Percentiles rank a stretch among this genome's conserved stretches.
These are phyloP conservation scores for Cyanoderma ruficeps DNA, from an alignment of 2,113 vertebrate genomes.

Conservation along the genomic window DNA sequence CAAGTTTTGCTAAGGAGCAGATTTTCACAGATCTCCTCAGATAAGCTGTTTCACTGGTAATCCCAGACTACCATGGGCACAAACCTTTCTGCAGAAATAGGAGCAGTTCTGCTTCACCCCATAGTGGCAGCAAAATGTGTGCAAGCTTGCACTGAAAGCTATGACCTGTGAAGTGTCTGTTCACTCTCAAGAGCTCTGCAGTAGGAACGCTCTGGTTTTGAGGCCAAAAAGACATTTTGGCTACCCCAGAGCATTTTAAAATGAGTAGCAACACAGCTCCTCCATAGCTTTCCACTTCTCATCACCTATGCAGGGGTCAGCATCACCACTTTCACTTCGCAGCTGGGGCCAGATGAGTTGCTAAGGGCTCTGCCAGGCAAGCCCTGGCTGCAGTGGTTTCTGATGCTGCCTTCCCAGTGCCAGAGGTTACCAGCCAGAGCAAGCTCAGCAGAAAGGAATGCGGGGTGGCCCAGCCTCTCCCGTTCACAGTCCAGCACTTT, in stretches of 20 bases:
- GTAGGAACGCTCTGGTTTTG: background rate
- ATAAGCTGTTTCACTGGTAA: background rate
- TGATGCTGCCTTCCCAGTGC: background rate
- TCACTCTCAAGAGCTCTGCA: background rate
- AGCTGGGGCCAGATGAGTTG: background rate
- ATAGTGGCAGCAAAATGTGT: background rate
- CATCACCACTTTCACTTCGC: background rate
- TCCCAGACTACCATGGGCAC: background rate
- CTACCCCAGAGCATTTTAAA: background rate
- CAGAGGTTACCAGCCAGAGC: constrained; percentile 5
- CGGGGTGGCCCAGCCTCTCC: accelerated
- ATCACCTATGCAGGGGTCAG: background rate
- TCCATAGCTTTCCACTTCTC: background rate
- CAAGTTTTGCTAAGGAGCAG: background rate
- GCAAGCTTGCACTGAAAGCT: background rate
- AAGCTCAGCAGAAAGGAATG: constrained; percentile 39
- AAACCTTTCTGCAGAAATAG: background rate
- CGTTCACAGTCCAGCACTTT: background rate
- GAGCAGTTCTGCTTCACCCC: background rate
- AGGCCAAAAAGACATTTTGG: background rate
- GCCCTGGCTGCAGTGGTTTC: background rate
- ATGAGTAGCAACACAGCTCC: accelerated
- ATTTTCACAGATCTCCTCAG: background rate
- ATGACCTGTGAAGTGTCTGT: background rate
- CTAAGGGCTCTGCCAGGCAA: background rate